A percentile compares a stretch with the other conserved stretches of the same genome.
These are phyloP conservation scores for Oryzias melastigma DNA, from an alignment of 2,113 vertebrate genomes.

Conservation along the genomic window DNA sequence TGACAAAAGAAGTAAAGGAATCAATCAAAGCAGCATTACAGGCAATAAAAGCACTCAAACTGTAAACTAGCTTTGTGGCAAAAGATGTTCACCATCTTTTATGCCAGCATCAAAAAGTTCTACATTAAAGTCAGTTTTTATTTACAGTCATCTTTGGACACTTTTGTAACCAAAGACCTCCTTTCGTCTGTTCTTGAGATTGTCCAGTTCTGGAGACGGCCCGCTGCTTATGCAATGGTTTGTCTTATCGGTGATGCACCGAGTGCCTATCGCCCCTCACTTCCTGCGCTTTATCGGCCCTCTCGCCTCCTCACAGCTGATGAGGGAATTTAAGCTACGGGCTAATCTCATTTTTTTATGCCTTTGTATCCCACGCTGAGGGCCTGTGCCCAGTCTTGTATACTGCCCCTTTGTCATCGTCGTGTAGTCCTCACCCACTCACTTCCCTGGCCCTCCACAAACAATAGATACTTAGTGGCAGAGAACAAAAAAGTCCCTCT, in stretches of 20 bases:
- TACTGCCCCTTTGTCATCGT: constrained; percentile 49
- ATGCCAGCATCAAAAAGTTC: not conserved
- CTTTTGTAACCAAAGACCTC: not conserved
- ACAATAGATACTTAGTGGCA: constrained; percentile 9
- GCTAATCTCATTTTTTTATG: constrained; percentile 36
- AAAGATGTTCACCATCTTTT: constrained; percentile 5
- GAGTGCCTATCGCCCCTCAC: constrained; percentile 35
- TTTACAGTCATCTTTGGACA: not conserved
- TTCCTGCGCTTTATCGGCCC: constrained; percentile 69
- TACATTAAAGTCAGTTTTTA: not conserved
- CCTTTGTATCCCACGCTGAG: constrained; percentile 46
- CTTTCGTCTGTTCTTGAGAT: constrained; percentile 1
- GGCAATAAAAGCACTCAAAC: no score
- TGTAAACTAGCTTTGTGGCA: constrained; percentile 4
- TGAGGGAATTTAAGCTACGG: constrained; percentile 41
- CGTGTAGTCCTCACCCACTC: constrained; percentile 35
- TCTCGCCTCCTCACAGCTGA: constrained; percentile 54
- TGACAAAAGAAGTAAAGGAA: no score
- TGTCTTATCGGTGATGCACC: constrained; percentile 36
- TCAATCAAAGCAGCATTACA: no score
- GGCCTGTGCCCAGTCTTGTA: constrained; percentile 33
- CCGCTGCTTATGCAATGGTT: constrained; percentile 36
- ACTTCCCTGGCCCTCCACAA: constrained; percentile 22
- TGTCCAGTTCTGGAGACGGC: not conserved
- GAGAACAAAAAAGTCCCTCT: not conserved